Evolutionary conservation across 2,888 invertebrate species (phyloP), one percentile per base, ranked within the genome.

Genomic region (Spilarctia lutea): DNA sequence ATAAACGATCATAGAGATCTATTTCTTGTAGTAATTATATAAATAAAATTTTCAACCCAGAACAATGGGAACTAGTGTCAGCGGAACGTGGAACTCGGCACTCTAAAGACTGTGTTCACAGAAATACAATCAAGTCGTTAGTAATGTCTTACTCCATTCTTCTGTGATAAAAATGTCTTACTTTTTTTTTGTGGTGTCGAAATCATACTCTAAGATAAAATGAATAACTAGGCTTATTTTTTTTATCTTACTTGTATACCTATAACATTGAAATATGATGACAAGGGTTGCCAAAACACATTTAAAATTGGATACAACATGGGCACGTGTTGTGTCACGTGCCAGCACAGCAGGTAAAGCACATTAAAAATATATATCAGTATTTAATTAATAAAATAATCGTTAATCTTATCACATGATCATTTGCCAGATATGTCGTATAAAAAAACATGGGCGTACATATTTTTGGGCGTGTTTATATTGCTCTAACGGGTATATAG

Each of bases 401-500:
- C 30, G 8, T 27, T 0, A 16, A 27, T 30, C 27, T 27, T 6
- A 16, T 11, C 27, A 27, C 2, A 16, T 18, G 7, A 30, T 63
- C 63, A 16, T 60, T 30, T 60, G 63, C 18, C 18, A 30, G 18
- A 63, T 18, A 63, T 4, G 63, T 16, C 1, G 30, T 30, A 2
- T 63, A 16, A 60, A 63, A 60, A 63, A 63, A 16, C 30, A 63
- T 30, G 30, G 63, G 63, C 63, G 63, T 63, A 30, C 27, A 63
- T 30, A 27, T 56, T 56, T 27, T n/a, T 30, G 30, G 30, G 30
- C 35, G 66, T 39, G n/a, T 66, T 39, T 52, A 33, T 68, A 68
- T 33, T 30, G 52, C 16, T 20, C 52, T 69, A 56, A 56, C 56
- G 68, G 69, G 39, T 56, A 20, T 69, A 69, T 39, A 18, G 33